A percentile compares a stretch with the other conserved stretches of the same genome.
phyloP scores from a whole-genome alignment of 2,888 invertebrate genomes.

The Aleiodes alternator region DNA sequence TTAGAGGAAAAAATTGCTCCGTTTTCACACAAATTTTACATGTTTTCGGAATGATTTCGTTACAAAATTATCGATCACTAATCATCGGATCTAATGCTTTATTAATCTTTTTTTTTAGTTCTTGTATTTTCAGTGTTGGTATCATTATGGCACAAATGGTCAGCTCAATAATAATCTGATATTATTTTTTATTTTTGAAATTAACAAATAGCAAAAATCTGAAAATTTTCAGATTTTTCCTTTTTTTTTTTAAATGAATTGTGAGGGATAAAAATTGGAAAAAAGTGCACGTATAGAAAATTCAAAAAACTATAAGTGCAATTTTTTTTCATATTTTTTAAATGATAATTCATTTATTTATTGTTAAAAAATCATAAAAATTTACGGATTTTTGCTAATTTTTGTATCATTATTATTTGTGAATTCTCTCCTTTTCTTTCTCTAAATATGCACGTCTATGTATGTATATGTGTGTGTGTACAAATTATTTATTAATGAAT shows the following conservation, averaged over 20 bases:
- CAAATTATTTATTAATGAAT: background rate
- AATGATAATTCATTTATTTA: too few relatives aligned
- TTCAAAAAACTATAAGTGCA: too few relatives aligned
- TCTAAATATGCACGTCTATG: background rate
- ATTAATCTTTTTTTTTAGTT: conserved; percentile 47
- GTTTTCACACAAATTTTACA: conserved; percentile 55
- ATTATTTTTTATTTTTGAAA: background rate
- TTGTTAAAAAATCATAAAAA: too few relatives aligned
- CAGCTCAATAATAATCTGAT: conserved; percentile 62
- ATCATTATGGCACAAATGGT: conserved; percentile 66
- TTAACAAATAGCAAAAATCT: too few relatives aligned
- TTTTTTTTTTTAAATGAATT: too few relatives aligned
- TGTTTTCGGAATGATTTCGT: conserved; percentile 59
- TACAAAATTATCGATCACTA: conserved; percentile 60
- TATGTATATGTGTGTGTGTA: background rate
- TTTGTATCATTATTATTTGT: background rate
- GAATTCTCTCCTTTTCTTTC: background rate
- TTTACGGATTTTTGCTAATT: too few relatives aligned
- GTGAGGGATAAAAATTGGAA: too few relatives aligned
- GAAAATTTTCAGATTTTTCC: too few relatives aligned
- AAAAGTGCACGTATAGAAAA: too few relatives aligned
- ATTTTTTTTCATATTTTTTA: too few relatives aligned
- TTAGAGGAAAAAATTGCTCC: conserved; percentile 56
- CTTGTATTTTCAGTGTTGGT: conserved; percentile 57
- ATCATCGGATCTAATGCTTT: conserved; percentile 44